Percentiles rank a stretch among this genome's conserved stretches.
These are phyloP conservation scores for Prolemur simus DNA, from an alignment of 2,113 vertebrate species.

Conservation along the genomic window DNA sequence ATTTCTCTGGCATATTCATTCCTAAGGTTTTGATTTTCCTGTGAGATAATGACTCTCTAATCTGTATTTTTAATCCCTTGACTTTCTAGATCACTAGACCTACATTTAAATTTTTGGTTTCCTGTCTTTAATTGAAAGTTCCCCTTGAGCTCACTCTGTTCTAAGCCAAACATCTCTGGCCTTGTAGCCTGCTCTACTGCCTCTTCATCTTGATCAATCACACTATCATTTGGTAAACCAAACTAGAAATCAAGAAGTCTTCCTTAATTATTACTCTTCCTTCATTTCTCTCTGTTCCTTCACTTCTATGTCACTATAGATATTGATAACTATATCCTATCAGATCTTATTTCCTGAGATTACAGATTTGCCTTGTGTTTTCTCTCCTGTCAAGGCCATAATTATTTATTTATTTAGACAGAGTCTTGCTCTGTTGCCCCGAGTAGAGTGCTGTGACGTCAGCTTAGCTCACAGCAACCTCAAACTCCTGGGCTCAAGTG, in stretches of 20 bases:
- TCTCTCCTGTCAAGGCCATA: not conserved
- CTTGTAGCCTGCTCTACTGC: not conserved
- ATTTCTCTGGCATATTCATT: not conserved
- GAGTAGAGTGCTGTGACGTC: too few species aligned
- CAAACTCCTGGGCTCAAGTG: too few species aligned
- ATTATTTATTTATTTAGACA: not conserved
- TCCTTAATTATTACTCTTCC: not conserved
- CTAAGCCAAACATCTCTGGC: not conserved
- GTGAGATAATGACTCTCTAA: not conserved
- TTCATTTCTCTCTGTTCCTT: not conserved
- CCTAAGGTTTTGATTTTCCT: not conserved
- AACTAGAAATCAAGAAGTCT: not conserved
- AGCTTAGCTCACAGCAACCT: too few species aligned
- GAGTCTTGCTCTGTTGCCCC: too few species aligned
- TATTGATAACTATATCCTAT: not conserved
- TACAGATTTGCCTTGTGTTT: slow-evolving; percentile 5
- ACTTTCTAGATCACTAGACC: not conserved
- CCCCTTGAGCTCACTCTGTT: not conserved
- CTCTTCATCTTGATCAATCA: not conserved
- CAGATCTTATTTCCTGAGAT: not conserved
- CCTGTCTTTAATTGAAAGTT: not conserved
- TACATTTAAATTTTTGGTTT: slow-evolving; percentile 3
- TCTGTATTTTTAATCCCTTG: not conserved
- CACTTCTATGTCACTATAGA: not conserved
- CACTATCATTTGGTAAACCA: not conserved